Base-by-base conservation (phyloP, 2,888 invertebrate species). In the Apodemia zela region DNA sequence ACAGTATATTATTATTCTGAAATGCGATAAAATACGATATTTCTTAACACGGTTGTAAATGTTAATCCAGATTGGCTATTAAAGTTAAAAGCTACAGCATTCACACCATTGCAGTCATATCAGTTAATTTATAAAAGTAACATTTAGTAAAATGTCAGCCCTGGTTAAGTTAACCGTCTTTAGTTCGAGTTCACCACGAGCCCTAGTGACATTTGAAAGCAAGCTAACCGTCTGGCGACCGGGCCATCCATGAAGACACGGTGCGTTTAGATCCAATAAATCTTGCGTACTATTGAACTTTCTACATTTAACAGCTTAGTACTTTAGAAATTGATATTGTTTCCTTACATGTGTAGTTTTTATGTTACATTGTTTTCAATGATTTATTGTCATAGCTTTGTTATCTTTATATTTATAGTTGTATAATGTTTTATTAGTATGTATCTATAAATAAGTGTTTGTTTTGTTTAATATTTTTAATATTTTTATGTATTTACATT, bases 121-220 rank as follows among this genome's bases (percentile, higher is more conserved):
- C 42, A n/a, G 38, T 45, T n/a, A 45, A 45, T 45, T 45, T 45
- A 45, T 45, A 45, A 45, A 45, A 45, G 42, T n/a, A 59, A 58
- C 38, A 57, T 59, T 59, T 67, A 60, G 58, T 58, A 65, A 63
- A 69, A 69, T 68, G 68, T 59, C 66, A 65, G 63, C 63, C 60
- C 60, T 42, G 68, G 67, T 45, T 45, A 45, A 45, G n/a, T 45
- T 54, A 29, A 54, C 15, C 54, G 11, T 51, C 11, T 21, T 67
- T 67, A 67, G 67, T 65, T 65, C 64, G 63, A 66, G 69, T 68
- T 67, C 67, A 67, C 68, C 81, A 75, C 76, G 77, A 76, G 73
- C 73, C 76, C 73, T 75, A 79, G 77, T 85, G 87, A 86, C 87
- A 88, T 89, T 88, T 88, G 78, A 79, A 82, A 84, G 76, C 75